Evolutionary conservation across 2,797 vertebrate genomes (phyloP).

Genomic region (Apogon talboti): DNA sequence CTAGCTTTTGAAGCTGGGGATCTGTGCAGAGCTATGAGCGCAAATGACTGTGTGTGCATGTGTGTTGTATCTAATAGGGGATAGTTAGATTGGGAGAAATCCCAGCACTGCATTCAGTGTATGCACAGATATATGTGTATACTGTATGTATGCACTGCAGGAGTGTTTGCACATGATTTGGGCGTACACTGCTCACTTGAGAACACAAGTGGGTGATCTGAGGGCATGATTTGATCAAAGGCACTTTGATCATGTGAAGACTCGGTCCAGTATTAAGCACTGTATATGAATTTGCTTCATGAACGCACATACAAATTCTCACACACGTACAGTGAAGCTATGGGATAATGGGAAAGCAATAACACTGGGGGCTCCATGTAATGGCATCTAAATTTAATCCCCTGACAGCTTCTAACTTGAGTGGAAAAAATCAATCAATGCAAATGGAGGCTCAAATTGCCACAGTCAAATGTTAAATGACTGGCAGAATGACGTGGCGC

Average conservation of each 20-base stretch:
- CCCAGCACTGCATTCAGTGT: constrained; percentile 1
- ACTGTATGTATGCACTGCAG: neutral
- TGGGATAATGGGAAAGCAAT: constrained; percentile 54
- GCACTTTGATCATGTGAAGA: constrained; percentile 65
- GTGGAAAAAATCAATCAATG: constrained; percentile 70
- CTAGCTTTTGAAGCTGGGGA: constrained; percentile 66
- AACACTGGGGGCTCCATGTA: constrained; percentile 58
- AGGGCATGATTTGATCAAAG: constrained; percentile 76
- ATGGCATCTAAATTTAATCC: constrained; percentile 72
- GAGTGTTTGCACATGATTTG: constrained; percentile 15
- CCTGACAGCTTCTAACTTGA: constrained; percentile 65
- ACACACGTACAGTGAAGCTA: constrained; percentile 25
- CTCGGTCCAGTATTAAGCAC: constrained; percentile 53
- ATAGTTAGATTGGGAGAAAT: constrained; percentile 32
- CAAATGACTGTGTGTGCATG: constrained; percentile 36
- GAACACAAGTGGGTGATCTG: constrained; percentile 58
- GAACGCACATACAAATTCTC: constrained; percentile 1
- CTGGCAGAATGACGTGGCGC: constrained; percentile 26
- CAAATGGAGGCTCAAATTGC: constrained; percentile 69
- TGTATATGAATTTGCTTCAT: constrained; percentile 37
- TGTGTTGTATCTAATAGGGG: constrained; percentile 21
- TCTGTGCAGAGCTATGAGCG: constrained; percentile 46
- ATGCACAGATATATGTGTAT: neutral
- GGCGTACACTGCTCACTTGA: constrained; percentile 41
- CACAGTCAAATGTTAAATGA: constrained; percentile 67